Evolutionary conservation across 1,140 invertebrate species (phyloP).

Genomic region (Meteorus sp.): DNA sequence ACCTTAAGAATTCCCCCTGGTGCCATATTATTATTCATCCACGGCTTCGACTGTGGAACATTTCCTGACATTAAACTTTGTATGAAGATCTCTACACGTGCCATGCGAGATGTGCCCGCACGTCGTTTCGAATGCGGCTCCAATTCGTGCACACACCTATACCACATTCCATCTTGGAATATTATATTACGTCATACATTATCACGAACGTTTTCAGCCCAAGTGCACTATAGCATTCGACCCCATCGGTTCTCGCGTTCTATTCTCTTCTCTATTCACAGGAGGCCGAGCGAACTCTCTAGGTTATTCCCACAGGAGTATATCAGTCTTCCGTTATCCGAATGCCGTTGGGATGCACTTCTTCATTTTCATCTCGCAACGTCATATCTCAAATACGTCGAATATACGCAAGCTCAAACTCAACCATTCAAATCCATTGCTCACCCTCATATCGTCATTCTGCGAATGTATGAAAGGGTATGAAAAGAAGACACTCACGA

Average conservation of each 20-base stretch:
- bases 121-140: slow-evolving; percentile 8
- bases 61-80: slow-evolving; percentile 33
- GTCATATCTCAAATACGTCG: slow-evolving; percentile 4
- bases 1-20: slow-evolving; percentile 27
- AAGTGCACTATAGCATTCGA: too few species aligned
- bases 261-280: slow-evolving; percentile 15
- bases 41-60: slow-evolving; percentile 30
- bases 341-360: slow-evolving; percentile 7
- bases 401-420: background rate
- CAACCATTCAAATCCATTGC: background rate
- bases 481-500: too few species aligned
- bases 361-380: too few species aligned
- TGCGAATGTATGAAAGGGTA: too few species aligned
- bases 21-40: slow-evolving; percentile 31
- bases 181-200: slow-evolving; percentile 45
- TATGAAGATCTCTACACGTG: slow-evolving; percentile 25
- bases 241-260: slow-evolving; percentile 15
- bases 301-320: slow-evolving; percentile 11
- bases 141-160: slow-evolving; percentile 16
- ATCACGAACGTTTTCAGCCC: too few species aligned
- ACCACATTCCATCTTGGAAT: slow-evolving; percentile 39
- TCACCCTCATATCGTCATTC: background rate
- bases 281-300: slow-evolving; percentile 7
- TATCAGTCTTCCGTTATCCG: slow-evolving; percentile 24
- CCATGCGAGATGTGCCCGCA: slow-evolving; percentile 8